Evolutionary conservation across 2,113 vertebrate genomes (phyloP).

Genomic region (Protomyctophum bolini): DNA sequence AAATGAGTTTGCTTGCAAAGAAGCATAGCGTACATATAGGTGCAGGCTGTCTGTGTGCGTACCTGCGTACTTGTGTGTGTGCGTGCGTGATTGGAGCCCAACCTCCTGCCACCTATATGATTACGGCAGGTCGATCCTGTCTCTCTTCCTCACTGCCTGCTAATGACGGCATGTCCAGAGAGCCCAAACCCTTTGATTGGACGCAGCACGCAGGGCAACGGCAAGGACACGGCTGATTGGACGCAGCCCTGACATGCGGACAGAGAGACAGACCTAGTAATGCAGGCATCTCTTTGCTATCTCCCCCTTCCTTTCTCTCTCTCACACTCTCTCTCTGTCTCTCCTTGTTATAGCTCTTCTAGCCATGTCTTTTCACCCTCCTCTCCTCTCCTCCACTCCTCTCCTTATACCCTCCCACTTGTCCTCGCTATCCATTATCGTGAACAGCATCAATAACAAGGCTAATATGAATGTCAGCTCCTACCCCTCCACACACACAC

Average conservation of each 20-base stretch:
- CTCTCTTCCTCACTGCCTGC: constrained; percentile 33
- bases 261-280: constrained; percentile 49
- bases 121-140: constrained; percentile 32
- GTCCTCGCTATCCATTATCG: constrained; percentile 37
- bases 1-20: too few species aligned
- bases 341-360: background rate
- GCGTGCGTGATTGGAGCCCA: constrained; percentile 21
- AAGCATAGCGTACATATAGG: too few species aligned
- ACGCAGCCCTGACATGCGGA: constrained; percentile 46
- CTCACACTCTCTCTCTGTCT: constrained; percentile 13
- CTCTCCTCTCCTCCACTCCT: too few species aligned
- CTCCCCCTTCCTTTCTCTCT: constrained; percentile 13
- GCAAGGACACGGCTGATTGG: constrained; percentile 46
- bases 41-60: too few species aligned
- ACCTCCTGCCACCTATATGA: constrained; percentile 43
- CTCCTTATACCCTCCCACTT: too few species aligned
- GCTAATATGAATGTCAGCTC: constrained; percentile 35
- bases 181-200: constrained; percentile 49
- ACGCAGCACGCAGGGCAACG: constrained; percentile 12
- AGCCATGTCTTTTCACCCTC: background rate
- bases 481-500: constrained; percentile 17
- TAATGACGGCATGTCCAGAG: constrained; percentile 50
- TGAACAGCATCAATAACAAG: constrained; percentile 20
- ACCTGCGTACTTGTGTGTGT: background rate
- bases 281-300: constrained; percentile 24